phyloP scores from a whole-genome alignment of 2,797 vertebrate species.

The Tenualosa ilisha region DNA sequence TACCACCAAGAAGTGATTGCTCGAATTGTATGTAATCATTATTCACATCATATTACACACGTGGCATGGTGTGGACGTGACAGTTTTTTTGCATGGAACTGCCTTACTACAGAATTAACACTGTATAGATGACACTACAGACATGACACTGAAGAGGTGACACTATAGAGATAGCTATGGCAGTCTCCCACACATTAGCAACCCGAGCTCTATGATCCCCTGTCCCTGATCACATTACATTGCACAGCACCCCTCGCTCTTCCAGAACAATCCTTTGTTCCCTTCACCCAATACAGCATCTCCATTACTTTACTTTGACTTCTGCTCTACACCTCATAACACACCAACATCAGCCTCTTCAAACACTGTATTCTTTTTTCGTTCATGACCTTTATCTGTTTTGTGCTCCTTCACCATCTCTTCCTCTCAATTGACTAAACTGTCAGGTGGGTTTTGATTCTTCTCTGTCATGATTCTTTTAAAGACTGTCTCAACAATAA shows the following conservation, averaged over 20 bases:
- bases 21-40: too few species aligned
- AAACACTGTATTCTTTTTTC: too few species aligned
- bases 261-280: background rate
- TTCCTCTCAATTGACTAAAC: background rate
- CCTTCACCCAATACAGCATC: too few species aligned
- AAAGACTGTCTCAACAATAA: too few species aligned
- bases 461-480: background rate
- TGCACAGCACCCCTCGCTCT: background rate
- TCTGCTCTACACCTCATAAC: background rate
- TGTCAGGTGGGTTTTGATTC: background rate
- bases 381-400: too few species aligned
- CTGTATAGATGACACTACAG: background rate
- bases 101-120: too few species aligned
- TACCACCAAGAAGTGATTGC: too few species aligned
- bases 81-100: too few species aligned
- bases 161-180: constrained; percentile 45
- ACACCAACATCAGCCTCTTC: too few species aligned
- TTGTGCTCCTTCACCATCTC: background rate
- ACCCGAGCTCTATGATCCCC: background rate
- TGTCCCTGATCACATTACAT: background rate
- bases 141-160: background rate
- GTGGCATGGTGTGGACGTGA: too few species aligned
- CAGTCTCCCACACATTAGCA: background rate
- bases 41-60: too few species aligned
- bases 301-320: background rate